These are phyloP conservation scores for Onychomys torridus DNA, from an alignment of 2,797 vertebrate species.

Conservation along the genomic window DNA sequence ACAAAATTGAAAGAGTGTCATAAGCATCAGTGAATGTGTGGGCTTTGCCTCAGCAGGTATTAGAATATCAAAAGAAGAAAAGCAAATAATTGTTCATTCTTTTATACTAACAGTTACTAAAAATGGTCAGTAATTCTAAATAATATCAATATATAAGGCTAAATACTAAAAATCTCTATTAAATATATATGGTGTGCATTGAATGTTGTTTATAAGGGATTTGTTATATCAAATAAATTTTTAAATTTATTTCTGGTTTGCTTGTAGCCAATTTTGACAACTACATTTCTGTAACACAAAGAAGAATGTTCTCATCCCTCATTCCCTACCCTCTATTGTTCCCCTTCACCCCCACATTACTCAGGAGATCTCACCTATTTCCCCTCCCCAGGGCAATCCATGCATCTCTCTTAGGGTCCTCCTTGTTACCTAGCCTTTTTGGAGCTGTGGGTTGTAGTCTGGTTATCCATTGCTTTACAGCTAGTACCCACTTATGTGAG, in stretches of 20 bases:
- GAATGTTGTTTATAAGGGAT: background rate
- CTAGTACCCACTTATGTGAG: too few relatives aligned
- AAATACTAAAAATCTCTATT: background rate
- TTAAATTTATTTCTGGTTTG: slow-evolving; percentile 27
- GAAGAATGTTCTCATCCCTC: background rate
- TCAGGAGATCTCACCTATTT: too few relatives aligned
- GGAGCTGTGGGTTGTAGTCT: too few relatives aligned
- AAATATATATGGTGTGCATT: background rate
- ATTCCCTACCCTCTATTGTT: too few relatives aligned
- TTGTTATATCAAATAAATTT: background rate
- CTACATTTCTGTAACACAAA: background rate
- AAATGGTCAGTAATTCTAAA: slow-evolving; percentile 42
- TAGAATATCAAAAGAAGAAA: slow-evolving; percentile 28
- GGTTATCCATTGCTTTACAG: too few relatives aligned
- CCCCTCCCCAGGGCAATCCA: too few relatives aligned
- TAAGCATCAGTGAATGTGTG: background rate
- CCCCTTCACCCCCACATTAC: too few relatives aligned
- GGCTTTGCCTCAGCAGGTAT: background rate
- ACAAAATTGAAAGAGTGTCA: background rate
- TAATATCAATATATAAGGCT: background rate
- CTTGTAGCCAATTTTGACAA: slow-evolving; percentile 45
- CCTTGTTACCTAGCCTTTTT: too few relatives aligned
- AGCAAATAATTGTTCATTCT: slow-evolving; percentile 22
- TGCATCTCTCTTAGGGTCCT: too few relatives aligned
- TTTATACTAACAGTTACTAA: background rate